Evolutionary conservation across 2,113 vertebrate genomes (phyloP), one percentile per base, ranked within the genome.

Genomic region (Lophotis ruficrista): DNA sequence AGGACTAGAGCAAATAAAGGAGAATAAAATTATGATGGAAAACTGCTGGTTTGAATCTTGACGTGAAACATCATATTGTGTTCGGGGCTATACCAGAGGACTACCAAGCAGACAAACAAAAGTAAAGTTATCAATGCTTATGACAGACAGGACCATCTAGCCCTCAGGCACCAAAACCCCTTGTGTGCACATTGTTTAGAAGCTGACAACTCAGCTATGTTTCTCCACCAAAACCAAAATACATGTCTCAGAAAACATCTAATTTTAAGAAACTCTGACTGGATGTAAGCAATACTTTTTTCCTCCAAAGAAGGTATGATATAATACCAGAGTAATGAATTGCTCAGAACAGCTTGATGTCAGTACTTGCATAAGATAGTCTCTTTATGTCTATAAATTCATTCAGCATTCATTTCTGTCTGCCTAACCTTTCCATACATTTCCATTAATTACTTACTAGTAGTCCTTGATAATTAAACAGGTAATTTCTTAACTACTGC

Each of bases 341-440:
- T 90, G 35, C 58, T 90, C 30, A 89, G 91, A 96, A 90, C 35
- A 95, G 33, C 69, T 56, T 85, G 84, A 89, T 60, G 83, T 22
- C 48, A 96, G 10, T 85, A 90, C 61, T 90, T 97, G 25, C 57
- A 70, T 35, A 78, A 85, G 53, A 91, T 35, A 76, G 56, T 62
- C 35, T 95, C 76, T 89, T 71, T 69, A 62, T 60, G 11, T 35
- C 84, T 72, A 77, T 54, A 62, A 58, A 84, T n/a, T 43, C 71
- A 81, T 87, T 97, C 31, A 95, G 53, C n/a, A 76, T 82, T 93
- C 50, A 68, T 61, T 95, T 86, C 66, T 87, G 21, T 89, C 50
- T 85, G 9, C 31, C 30, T 77, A 31, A 65, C 76, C 58, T 81
- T 61, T n/a, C n/a, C n/a, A n/a, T 58, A 51, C 69, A 7, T 12